Base-by-base conservation (phyloP, 2,888 invertebrate species). In the Spodoptera littoralis region DNA sequence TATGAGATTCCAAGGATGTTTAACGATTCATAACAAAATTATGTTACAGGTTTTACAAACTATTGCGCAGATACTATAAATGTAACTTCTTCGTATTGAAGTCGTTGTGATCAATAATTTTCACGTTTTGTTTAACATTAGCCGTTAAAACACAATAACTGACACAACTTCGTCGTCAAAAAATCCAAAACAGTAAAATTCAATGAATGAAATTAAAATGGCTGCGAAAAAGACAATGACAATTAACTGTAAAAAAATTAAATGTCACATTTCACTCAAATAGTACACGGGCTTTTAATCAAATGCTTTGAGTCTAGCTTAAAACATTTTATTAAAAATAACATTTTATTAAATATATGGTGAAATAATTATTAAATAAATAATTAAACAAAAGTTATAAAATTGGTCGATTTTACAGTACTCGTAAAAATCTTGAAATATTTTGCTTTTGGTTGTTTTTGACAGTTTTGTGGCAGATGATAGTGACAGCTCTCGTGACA, bases 121-220 rank as follows among this genome's bases (percentile, higher is more conserved):
- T 70, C 65, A 70, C 76, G 72, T 73, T 77, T 68, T 70, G 79
- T 74, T 74, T 75, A 63, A 80, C 81, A 79, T 84, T 81, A 79
- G 82, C 86, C 88, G 89, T 88, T 88, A 86, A 81, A 88, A 88
- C 87, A 89, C 85, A 88, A 87, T 89, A 85, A 86, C 80, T 86
- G 86, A 88, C 86, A 90, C 86, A 88, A 90, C 84, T 87, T 85
- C 82, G 84, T 84, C 80, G 82, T 86, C 79, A 77, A 80, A 78
- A 65, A 82, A 73, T 75, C 79, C 84, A 84, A 89, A 89, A 90
- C 88, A 89, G 83, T 83, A 71, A 78, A 57, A 53, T 55, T 24
- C 60, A 72, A 68, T 66, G 70, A 36, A 70, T 66, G 70, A 84
- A 86, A 85, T 73, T 84, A 89, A 89, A 82, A 87, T 89, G 88